Evolutionary conservation across 2,888 invertebrate genomes (phyloP).

Genomic region (Macrosiphum euphorbiae): DNA sequence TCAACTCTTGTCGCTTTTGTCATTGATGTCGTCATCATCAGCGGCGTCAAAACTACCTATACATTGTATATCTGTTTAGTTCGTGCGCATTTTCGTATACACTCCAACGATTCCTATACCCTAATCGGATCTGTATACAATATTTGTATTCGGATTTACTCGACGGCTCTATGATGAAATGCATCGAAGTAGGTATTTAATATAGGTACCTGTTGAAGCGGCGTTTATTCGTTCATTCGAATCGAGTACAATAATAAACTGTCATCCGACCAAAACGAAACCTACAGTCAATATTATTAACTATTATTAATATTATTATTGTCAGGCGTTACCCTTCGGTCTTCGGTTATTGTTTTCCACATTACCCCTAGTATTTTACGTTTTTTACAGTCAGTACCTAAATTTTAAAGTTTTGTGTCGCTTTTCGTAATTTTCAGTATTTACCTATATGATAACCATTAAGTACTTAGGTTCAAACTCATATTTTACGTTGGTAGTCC

Average conservation of each 20-base stretch:
- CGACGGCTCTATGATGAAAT: background rate
- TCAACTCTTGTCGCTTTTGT: constrained; percentile 5
- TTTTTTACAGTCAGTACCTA: background rate
- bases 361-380: background rate
- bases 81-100: background rate
- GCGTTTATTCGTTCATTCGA: background rate
- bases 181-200: background rate
- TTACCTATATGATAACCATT: too few relatives aligned
- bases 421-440: background rate
- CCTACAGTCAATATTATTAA: background rate
- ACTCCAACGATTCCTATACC: background rate
- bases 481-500: background rate
- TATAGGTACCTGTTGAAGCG: background rate
- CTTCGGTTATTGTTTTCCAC: background rate
- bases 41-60: background rate
- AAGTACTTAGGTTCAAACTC: background rate
- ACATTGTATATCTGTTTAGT: background rate
- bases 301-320: background rate
- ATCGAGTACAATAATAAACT: background rate
- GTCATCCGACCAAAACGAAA: background rate
- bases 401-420: background rate
- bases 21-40: background rate
- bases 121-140: background rate
- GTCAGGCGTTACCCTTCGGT: background rate
- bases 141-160: background rate